Base-by-base conservation (phyloP, 2,113 vertebrate species). In the Trogon surrucura region DNA sequence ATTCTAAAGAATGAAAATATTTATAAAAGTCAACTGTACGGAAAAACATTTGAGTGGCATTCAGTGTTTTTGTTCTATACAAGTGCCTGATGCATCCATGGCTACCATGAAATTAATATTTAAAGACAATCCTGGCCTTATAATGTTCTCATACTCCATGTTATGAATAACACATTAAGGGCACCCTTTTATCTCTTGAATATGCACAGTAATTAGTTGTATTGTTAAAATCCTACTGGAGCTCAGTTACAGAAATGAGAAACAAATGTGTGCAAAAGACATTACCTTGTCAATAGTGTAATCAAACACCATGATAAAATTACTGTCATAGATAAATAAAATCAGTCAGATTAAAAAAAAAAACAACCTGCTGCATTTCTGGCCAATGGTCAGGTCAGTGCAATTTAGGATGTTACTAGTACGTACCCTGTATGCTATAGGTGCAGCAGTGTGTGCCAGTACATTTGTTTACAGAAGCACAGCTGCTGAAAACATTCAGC, bases 1-100 rank as follows among this genome's bases (percentile, higher is more conserved):
- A 99, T 99, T 98, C 99, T 99, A 96, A 88, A 92, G 72, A 95
- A 95, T 13, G 67, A 94, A 97, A 96, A 95, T 34, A 96, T 95
- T 88, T 92, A 73, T 44, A 83, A 64, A 94, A 94, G 78, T 96
- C 83, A 96, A 75, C 27, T 17, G 53, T 16, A 51, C 58, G 85
- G 53, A 71, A 96, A 80, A 64, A 79, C 67, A 57, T 2, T 18
- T 34, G 45, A 85, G 65, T 75, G 86, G 25, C 44, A 88, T 74
- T 88, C 56, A 65, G 79, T 79, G 74, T 20, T 91, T 91, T 80
- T 88, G 36, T 44, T 92, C 91, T 65, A 91, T 57, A 81, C 73
- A 85, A 81, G 81, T 89, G 77, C 47, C 66, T 82, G 85, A 75
- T 48, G 69, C 81, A 86, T 91, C 79, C 89, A 90, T 88, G 82